Conservation (phyloP, 2,113 vertebrate species). For the Takifugu bimaculatus region DNA sequence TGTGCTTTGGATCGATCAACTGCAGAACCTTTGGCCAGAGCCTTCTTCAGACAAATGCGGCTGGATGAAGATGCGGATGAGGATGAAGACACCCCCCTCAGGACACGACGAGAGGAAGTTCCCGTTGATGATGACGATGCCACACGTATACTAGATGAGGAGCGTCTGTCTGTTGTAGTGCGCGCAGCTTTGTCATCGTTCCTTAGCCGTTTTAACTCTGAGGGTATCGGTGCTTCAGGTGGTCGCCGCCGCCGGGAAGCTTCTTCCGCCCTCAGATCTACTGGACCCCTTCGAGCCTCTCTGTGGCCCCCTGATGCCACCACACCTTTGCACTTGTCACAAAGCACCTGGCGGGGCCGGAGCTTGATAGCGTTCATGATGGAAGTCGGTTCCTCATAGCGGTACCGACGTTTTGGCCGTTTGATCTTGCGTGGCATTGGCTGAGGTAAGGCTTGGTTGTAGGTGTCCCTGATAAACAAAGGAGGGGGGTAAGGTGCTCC, state of each 20-base stretch:
- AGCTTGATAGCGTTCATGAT: slow-evolving; percentile 98
- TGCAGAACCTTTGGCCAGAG: slow-evolving; percentile 81
- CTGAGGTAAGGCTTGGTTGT: slow-evolving; percentile 99
- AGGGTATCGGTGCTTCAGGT: slow-evolving; percentile 74
- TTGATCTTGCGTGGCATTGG: slow-evolving; percentile 95
- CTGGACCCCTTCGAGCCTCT: slow-evolving; percentile 80
- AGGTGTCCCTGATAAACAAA: slow-evolving; percentile 98
- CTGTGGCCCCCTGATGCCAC: slow-evolving; percentile 79
- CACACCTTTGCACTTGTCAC: slow-evolving; percentile 94
- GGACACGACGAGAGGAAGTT: slow-evolving; percentile 71
- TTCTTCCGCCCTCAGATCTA: slow-evolving; percentile 84
- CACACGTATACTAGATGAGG: slow-evolving; percentile 81
- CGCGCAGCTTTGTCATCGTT: slow-evolving; percentile 82
- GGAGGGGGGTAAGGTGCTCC: slow-evolving; percentile 95
- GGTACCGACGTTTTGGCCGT: slow-evolving; percentile 91
- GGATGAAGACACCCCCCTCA: slow-evolving; percentile 75
- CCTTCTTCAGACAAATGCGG: slow-evolving; percentile 86
- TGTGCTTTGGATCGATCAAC: slow-evolving; percentile 86
- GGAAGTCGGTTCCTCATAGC: slow-evolving; percentile 94
- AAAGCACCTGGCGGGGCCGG: slow-evolving; percentile 93
- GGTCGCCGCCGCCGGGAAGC: slow-evolving; percentile 79
- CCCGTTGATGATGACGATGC: slow-evolving; percentile 62
- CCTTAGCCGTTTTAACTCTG: slow-evolving; percentile 87
- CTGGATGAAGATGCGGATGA: slow-evolving; percentile 69
- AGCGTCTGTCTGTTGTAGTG: slow-evolving; percentile 61